Conservation (phyloP, 2,888 invertebrate genomes). For the Volucella zonaria region DNA sequence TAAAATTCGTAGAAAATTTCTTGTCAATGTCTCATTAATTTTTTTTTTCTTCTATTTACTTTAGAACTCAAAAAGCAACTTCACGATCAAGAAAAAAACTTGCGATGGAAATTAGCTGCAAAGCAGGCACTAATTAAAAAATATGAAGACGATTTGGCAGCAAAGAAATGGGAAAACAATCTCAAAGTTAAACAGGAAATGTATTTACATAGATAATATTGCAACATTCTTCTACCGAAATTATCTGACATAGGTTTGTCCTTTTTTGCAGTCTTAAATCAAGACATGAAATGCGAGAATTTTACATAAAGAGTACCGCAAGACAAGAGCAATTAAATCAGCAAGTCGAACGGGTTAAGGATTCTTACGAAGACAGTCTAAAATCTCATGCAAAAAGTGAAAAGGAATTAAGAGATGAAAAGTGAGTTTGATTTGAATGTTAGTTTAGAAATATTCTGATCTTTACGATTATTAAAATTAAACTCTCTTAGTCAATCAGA, state of each 20-base stretch:
- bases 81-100: constrained; percentile 74
- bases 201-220: constrained; percentile 61
- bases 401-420: constrained; percentile 78
- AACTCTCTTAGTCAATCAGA: background rate
- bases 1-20: background rate
- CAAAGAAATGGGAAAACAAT: constrained; percentile 77
- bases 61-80: constrained; percentile 75
- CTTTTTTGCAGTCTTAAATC: constrained; percentile 76
- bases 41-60: background rate
- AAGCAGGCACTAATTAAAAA: constrained; percentile 76
- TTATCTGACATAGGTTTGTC: no score
- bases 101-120: constrained; percentile 76
- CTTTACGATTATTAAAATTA: background rate
- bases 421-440: constrained; percentile 75
- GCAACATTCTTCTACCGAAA: background rate
- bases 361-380: constrained; percentile 73
- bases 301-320: constrained; percentile 74
- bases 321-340: constrained; percentile 76
- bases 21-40: background rate
- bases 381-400: constrained; percentile 75
- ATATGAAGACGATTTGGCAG: constrained; percentile 76
- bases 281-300: constrained; percentile 74
- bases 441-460: background rate
- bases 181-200: constrained; percentile 77
- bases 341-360: constrained; percentile 74